A percentile compares a stretch with the other conserved stretches of the same genome.
Evolutionary conservation across 2,888 invertebrate species (phyloP).

Genomic region (Pyrgus malvae): DNA sequence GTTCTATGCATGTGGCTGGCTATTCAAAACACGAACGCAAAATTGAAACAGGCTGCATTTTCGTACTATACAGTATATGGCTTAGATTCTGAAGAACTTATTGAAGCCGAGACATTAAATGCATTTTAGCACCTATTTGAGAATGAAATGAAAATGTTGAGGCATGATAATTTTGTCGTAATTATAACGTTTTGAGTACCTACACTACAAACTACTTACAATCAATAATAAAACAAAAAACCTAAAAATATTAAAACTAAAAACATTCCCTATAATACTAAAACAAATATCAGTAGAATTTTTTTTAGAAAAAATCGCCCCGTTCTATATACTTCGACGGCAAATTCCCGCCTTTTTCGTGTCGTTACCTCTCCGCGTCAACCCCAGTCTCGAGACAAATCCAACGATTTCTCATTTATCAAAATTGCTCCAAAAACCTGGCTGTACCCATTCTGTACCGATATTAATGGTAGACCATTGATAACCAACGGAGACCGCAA

Average conservation of each 20-base stretch:
- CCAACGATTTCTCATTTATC: slow-evolving; percentile 19
- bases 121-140: too few relatives aligned
- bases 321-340: slow-evolving; percentile 8
- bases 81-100: too few relatives aligned
- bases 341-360: slow-evolving; percentile 23
- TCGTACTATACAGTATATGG: too few relatives aligned
- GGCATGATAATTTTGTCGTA: too few relatives aligned
- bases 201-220: too few relatives aligned
- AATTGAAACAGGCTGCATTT: too few relatives aligned
- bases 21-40: too few relatives aligned
- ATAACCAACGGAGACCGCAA: too few relatives aligned
- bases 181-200: too few relatives aligned
- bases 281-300: not conserved
- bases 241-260: not conserved
- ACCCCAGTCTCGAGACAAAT: slow-evolving; percentile 12
- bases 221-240: not conserved
- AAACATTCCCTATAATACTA: not conserved
- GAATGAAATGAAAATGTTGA: too few relatives aligned
- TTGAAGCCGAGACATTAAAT: too few relatives aligned
- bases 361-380: slow-evolving; percentile 20
- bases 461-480: not conserved
- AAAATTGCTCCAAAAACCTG: not conserved
- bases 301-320: slow-evolving; percentile 1
- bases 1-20: too few relatives aligned
- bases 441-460: not conserved